A percentile compares a stretch with the other conserved stretches of the same genome.
These are phyloP conservation scores for Neria commutata DNA, from an alignment of 2,888 invertebrate genomes.

Conservation along the genomic window DNA sequence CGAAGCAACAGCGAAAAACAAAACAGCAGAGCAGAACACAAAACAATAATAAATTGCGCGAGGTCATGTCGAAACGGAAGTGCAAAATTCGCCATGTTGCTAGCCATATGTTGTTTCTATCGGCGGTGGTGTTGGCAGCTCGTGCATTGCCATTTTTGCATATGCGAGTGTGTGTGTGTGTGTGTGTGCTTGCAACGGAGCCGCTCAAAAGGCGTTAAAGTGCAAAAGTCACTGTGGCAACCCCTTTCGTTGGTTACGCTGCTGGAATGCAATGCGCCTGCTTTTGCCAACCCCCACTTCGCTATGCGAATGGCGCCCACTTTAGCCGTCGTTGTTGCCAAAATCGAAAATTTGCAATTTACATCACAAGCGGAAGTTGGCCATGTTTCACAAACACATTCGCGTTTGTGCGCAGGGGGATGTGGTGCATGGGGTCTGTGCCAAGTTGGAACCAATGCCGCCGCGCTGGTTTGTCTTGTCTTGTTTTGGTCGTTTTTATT, in stretches of 20 bases:
- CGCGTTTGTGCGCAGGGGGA: background rate
- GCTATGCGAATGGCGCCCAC: slow-evolving; percentile 4
- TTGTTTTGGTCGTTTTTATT: slow-evolving; percentile 8
- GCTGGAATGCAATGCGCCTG: slow-evolving; percentile 1
- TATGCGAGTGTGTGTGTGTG: background rate
- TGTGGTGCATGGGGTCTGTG: background rate
- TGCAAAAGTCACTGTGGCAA: slow-evolving; percentile 24
- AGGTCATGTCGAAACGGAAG: slow-evolving; percentile 23
- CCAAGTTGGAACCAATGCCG: background rate
- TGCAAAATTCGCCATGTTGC: background rate
- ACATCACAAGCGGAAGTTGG: slow-evolving; percentile 34
- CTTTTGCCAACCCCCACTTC: background rate
- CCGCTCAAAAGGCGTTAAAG: slow-evolving; percentile 26
- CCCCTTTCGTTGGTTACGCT: background rate
- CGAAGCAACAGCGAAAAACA: background rate
- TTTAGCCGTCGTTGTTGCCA: slow-evolving; percentile 4
- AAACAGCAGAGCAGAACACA: background rate
- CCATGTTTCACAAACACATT: slow-evolving; percentile 37
- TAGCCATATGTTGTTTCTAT: slow-evolving; percentile 6
- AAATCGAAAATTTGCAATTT: slow-evolving; percentile 13
- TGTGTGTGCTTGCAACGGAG: slow-evolving; percentile 15
- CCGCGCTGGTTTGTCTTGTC: background rate
- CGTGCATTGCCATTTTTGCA: background rate
- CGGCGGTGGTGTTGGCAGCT: slow-evolving; percentile 1
- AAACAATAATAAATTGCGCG: slow-evolving; percentile 12